Evolutionary conservation across 2,888 invertebrate genomes (phyloP).

Genomic region (Anticlea derivata): DNA sequence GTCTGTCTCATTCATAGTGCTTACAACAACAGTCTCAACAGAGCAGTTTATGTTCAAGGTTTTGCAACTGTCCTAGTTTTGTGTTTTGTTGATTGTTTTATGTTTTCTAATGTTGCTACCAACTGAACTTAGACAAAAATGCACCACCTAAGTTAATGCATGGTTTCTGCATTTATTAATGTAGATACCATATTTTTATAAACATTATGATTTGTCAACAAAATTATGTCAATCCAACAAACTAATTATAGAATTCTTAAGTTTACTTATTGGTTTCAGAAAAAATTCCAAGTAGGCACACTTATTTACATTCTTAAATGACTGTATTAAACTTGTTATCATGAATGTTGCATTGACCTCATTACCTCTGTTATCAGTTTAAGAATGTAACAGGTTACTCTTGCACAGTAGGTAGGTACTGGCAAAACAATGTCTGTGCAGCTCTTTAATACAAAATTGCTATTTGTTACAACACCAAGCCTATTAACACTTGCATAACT

Average conservation of each 20-base stretch:
- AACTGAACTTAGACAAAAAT: too few species aligned
- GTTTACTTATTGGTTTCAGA: too few species aligned
- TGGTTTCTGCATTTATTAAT: too few species aligned
- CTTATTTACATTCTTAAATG: not conserved
- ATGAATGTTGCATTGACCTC: slow-evolving; percentile 13
- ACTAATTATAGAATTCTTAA: too few species aligned
- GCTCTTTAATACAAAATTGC: not conserved
- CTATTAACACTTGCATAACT: too few species aligned
- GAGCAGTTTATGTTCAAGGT: too few species aligned
- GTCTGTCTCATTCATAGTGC: not conserved
- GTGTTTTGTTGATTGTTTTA: too few species aligned
- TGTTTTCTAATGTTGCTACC: too few species aligned
- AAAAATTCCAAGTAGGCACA: not conserved
- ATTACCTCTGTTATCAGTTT: slow-evolving; percentile 8
- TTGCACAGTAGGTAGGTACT: not conserved
- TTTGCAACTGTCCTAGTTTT: not conserved
- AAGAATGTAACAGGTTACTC: slow-evolving; percentile 10
- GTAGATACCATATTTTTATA: not conserved
- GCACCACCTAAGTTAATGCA: too few species aligned
- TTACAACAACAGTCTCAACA: not conserved
- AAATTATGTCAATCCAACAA: too few species aligned
- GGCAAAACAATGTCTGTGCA: not conserved
- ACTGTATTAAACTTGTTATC: slow-evolving; percentile 3
- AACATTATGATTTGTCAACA: too few species aligned
- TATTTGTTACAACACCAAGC: too few species aligned